Evolutionary conservation across 2,888 invertebrate genomes (phyloP), one percentile per base, ranked within the genome.

Genomic region (Notocelia uddmanniana): DNA sequence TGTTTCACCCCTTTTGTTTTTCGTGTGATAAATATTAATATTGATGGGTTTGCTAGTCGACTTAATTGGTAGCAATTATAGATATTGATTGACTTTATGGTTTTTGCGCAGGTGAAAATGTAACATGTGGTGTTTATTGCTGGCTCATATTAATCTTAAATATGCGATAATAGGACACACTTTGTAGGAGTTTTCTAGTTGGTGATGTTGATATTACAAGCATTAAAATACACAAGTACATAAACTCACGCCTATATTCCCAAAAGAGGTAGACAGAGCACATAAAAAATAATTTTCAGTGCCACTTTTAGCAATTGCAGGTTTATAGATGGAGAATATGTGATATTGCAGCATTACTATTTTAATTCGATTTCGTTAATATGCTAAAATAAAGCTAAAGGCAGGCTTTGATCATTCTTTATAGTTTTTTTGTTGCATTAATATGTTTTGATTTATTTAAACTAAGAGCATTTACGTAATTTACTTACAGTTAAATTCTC

Each of bases 1-100:
- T 85, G 82, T 76, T 74, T 77, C 77, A 79, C 82, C 86, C 87
- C 84, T 86, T 83, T 89, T 89, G 85, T 88, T 89, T 89, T 85
- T 80, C 79, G 76, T 76, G 78, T 73, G 64, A 74, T 76, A 77
- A 64, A 76, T 80, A 84, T 85, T 83, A 82, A 77, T 82, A 83
- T 81, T 80, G 86, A 85, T 85, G 79, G 81, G 78, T 81, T 80
- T 79, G 68, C 77, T 76, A 45, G 45, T 72, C 66, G 63, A 67
- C 68, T 69, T 63, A 73, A 67, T 74, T 74, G 71, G 68, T 71
- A 58, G 73, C 48, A 72, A 55, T 72, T 68, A 67, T 72, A 11
- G 45, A 54, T 50, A 60, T 37, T 62, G 48, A 54, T 60, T 41
- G 23, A 45, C 54, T 62, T 67, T 18, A 41, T 57, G 62, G 50